These are phyloP conservation scores for Stenotaenia linearis DNA, from an alignment of 2,888 invertebrate species.

Conservation along the genomic window DNA sequence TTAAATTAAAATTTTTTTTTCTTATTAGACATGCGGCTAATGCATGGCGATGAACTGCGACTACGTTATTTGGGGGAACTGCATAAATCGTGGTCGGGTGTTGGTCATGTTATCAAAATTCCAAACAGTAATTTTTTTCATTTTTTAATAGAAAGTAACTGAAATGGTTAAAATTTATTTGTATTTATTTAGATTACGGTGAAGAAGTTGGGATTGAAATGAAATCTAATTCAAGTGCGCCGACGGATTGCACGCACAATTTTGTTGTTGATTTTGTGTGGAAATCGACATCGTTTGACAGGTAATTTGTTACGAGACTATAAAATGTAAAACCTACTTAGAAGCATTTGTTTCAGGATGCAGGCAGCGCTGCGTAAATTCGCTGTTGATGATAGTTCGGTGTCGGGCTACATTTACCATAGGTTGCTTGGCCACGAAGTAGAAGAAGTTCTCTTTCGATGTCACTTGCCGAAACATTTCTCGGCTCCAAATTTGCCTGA, in stretches of 20 bases:
- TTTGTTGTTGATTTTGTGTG: constrained; percentile 98
- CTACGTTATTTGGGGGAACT: constrained; percentile 87
- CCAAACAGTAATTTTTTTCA: constrained; percentile 51
- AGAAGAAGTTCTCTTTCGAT: constrained; percentile 86
- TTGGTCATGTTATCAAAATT: constrained; percentile 86
- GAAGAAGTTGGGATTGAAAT: constrained; percentile 97
- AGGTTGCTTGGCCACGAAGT: constrained; percentile 89
- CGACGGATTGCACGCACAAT: constrained; percentile 87
- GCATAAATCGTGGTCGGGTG: constrained; percentile 93
- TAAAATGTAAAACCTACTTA: not conserved
- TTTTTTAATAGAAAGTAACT: not conserved
- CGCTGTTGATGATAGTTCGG: constrained; percentile 91
- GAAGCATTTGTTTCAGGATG: constrained; percentile 62
- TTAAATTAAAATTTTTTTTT: not conserved
- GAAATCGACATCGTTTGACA: constrained; percentile 97
- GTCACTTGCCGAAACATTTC: constrained; percentile 90
- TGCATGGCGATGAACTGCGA: constrained; percentile 97
- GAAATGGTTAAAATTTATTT: not conserved
- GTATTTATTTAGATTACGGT: constrained; percentile 64
- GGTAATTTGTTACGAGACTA: constrained; percentile 55
- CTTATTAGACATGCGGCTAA: constrained; percentile 83
- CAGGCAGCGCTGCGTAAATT: constrained; percentile 88
- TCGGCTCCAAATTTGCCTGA: constrained; percentile 97
- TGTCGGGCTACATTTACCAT: constrained; percentile 96
- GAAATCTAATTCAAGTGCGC: constrained; percentile 85